Evolutionary conservation across 2,113 vertebrate species (phyloP).

Genomic region (Hepsetus odoe): DNA sequence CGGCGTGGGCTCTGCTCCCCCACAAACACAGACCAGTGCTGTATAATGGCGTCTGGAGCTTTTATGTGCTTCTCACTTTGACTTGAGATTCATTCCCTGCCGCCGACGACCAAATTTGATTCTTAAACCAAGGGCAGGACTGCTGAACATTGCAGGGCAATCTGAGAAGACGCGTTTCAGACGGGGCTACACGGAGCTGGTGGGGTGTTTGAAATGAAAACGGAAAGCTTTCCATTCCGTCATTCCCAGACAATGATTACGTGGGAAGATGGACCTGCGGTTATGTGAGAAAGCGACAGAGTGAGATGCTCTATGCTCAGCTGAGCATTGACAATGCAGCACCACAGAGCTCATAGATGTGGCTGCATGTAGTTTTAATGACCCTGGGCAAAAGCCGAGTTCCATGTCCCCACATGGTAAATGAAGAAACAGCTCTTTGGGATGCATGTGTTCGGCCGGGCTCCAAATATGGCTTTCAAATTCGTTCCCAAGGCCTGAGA

Average conservation of each 20-base stretch:
- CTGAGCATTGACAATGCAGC: slow-evolving; percentile 69
- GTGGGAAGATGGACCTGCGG: slow-evolving; percentile 64
- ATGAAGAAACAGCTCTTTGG: slow-evolving; percentile 55
- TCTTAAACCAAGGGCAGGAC: slow-evolving; percentile 61
- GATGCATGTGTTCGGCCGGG: slow-evolving; percentile 49
- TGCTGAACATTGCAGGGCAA: slow-evolving; percentile 60
- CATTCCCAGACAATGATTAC: slow-evolving; percentile 66
- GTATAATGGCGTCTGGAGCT: slow-evolving; percentile 71
- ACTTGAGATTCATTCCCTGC: slow-evolving; percentile 60
- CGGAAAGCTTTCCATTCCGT: slow-evolving; percentile 59
- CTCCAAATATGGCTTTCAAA: slow-evolving; percentile 52
- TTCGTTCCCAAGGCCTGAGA: slow-evolving; percentile 68
- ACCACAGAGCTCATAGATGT: slow-evolving; percentile 70
- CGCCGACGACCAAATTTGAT: slow-evolving; percentile 68
- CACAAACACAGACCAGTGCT: slow-evolving; percentile 73
- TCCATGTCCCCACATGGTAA: slow-evolving; percentile 20
- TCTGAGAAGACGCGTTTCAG: slow-evolving; percentile 38
- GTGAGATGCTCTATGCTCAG: slow-evolving; percentile 68
- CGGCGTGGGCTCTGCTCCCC: slow-evolving; percentile 63
- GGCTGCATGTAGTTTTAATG: slow-evolving; percentile 24
- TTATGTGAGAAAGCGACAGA: slow-evolving; percentile 64
- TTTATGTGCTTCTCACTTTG: slow-evolving; percentile 51
- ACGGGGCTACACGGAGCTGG: slow-evolving; percentile 11
- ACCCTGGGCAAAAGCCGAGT: background rate
- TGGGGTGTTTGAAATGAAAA: slow-evolving; percentile 51